phyloP scores from a whole-genome alignment of 2,797 vertebrate genomes.

The Oreochromis mossambicus region DNA sequence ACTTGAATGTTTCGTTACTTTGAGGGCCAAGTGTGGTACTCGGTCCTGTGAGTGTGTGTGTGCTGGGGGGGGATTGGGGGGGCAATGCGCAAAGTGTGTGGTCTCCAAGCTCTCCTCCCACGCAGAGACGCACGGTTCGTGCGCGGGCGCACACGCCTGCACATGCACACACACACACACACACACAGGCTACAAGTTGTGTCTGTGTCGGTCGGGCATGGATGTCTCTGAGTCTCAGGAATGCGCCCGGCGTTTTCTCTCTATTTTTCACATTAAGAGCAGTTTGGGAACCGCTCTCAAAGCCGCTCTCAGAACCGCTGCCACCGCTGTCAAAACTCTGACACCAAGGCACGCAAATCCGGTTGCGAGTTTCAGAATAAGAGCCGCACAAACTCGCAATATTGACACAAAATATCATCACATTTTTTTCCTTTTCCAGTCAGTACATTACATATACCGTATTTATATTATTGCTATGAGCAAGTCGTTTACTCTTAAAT shows the following conservation, averaged over 20 bases:
- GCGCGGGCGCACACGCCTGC: neutral
- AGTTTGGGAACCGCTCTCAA: constrained; percentile 53
- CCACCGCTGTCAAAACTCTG: neutral
- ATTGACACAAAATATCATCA: neutral
- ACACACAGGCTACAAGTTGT: neutral
- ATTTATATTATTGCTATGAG: neutral
- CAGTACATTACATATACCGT: neutral
- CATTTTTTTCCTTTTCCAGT: accelerated
- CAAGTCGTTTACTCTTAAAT: neutral
- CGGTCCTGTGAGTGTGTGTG: neutral
- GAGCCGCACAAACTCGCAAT: neutral
- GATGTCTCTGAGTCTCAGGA: constrained; percentile 59
- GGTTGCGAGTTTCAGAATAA: constrained; percentile 25
- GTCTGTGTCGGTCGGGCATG: constrained; percentile 44
- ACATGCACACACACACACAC: neutral
- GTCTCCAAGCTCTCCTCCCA: constrained; percentile 68
- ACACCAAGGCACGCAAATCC: neutral
- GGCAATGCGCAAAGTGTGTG: constrained; percentile 73
- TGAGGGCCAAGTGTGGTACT: constrained; percentile 25
- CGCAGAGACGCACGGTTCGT: constrained; percentile 54
- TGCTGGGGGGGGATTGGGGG: neutral
- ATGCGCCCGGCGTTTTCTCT: constrained; percentile 57
- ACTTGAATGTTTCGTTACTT: constrained; percentile 36
- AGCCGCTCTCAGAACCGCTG: constrained; percentile 31
- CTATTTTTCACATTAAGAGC: constrained; percentile 60